phyloP scores from a whole-genome alignment of 1,140 invertebrate genomes.

The Drosophila erecta region DNA sequence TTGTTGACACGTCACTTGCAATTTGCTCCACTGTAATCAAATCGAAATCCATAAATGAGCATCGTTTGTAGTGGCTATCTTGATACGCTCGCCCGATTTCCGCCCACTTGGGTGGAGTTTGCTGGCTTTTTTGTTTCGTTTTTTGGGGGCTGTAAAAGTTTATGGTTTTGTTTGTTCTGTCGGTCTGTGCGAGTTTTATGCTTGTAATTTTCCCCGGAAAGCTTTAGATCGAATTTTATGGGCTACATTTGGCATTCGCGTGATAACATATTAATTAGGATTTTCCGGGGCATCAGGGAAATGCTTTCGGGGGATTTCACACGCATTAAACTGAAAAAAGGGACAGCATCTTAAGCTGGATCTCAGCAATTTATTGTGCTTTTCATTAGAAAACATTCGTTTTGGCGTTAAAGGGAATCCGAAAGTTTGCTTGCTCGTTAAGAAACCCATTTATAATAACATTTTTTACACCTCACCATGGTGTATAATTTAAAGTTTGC shows the following conservation, averaged over 20 bases:
- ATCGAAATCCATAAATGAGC: conserved; percentile 70
- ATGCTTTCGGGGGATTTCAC: conserved; percentile 24
- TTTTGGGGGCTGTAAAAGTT: conserved; percentile 47
- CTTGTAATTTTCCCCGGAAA: conserved; percentile 46
- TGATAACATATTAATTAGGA: conserved; percentile 63
- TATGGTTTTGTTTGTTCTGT: conserved; percentile 57
- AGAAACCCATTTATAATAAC: conserved; percentile 17
- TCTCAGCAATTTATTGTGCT: conserved; percentile 9
- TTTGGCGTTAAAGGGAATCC: neutral
- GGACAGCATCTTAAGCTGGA: conserved; percentile 12
- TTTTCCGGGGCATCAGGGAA: conserved; percentile 28
- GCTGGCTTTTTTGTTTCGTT: conserved; percentile 7
- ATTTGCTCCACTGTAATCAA: conserved; percentile 84
- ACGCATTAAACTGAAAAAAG: conserved; percentile 29
- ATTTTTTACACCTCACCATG: conserved; percentile 16
- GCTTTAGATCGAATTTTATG: conserved; percentile 62
- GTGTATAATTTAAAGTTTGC: conserved; percentile 27
- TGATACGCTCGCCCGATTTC: neutral
- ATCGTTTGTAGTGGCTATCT: conserved; percentile 46
- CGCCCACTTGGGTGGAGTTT: too few species aligned
- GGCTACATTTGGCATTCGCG: conserved; percentile 43
- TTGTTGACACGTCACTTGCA: conserved; percentile 84
- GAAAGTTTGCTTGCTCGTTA: conserved; percentile 15
- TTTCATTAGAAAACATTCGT: conserved; percentile 17
- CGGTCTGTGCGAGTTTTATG: conserved; percentile 56